Evolutionary conservation across 2,113 vertebrate species (phyloP), one percentile per base, ranked within the genome.

Genomic region (Naja naja): DNA sequence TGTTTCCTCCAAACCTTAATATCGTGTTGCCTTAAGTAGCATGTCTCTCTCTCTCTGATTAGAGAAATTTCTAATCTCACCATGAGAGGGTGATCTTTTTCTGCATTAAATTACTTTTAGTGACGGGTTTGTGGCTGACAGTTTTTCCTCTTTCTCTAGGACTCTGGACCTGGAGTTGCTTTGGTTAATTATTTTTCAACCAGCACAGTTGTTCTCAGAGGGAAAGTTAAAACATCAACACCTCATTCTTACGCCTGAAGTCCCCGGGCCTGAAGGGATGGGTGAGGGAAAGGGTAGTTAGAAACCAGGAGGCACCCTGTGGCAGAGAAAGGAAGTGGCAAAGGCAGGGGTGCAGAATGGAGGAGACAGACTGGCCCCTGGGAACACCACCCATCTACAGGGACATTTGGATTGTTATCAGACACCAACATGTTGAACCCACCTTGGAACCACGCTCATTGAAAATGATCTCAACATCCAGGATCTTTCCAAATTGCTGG

Each of bases 391-490:
- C 39, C 30, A 43, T 45, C 54, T 56, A 49, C 20, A 23, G 23
- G 30, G 92, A 81, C 5, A 34, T 92, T 86, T 56, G 54, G 92
- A 47, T 85, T 60, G 45, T 49, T 52, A 90, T 34, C 74, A 64
- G n/a, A 90, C 14, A 64, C 12, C 74, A 87, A 87, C 64, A 64
- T 39, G 55, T 27, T 90, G 97, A 96, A 98, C 99, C 98, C 98
- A 99, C 99, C 99, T 99, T 99, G 97, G 99, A 99, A 97, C 99
- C 99, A 95, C 99, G 98, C 97, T 99, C 99, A 90, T 99, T 99
- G 98, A 99, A 99, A 98, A 99, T 99, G 96, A 99, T 99, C 98
- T 99, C 99, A 98, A 99, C 99, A 11, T 99, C 99, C 98, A 99
- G 98, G 97, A 99, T 99, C 97, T 99, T 99, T 96, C 99, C 99